Base-by-base conservation (phyloP, 1,140 invertebrate genomes). In the Zaprionus nigranus region DNA sequence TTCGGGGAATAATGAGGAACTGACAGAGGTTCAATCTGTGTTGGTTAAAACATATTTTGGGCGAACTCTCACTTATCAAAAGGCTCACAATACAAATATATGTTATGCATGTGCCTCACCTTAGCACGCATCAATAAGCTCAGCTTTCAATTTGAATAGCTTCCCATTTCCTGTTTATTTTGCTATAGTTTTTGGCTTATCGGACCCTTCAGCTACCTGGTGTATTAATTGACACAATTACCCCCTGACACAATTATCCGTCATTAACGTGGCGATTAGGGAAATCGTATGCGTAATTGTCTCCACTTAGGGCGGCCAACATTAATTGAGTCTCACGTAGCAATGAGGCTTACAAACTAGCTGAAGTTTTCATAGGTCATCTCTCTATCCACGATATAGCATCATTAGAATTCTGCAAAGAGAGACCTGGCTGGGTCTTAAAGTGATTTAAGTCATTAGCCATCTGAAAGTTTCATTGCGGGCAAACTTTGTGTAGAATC, bases 391-490 rank as follows among this genome's bases (percentile, higher is more conserved):
- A 20, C 5, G 38, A 15, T 40, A 40, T 49, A 15, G 40, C 67
- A 60, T 63, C 75, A 58, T 73, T 66, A 75, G 51, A 79, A 69
- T 76, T 72, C 77, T 49, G 54, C 15, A 17, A 40, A 38, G 43
- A 46, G 43, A 9, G 56, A 56, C 15, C 26, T 56, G 76, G 79
- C 66, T 81, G 76, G 79, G 79, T 82, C 73, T 82, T 82, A 79
- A 84, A 84, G 73, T 82, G 65, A 73, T 76, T 84, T 75, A 76
- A 76, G 79, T 77, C 73, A 81, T 81, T 84, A 76, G 73, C 40
- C 63, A 51, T 70, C 60, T 62, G n/a, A 79, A 81, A 79, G 63
- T 76, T 79, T 79, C 76, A 73, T 79, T 79, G 62, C 30, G 62
- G 63, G 12, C 20, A 43, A 80, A 78, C 75, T 78, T 78, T 67